Evolutionary conservation across 2,113 vertebrate species (phyloP), one percentile per base, ranked within the genome.

Genomic region (Peromyscus californicus): DNA sequence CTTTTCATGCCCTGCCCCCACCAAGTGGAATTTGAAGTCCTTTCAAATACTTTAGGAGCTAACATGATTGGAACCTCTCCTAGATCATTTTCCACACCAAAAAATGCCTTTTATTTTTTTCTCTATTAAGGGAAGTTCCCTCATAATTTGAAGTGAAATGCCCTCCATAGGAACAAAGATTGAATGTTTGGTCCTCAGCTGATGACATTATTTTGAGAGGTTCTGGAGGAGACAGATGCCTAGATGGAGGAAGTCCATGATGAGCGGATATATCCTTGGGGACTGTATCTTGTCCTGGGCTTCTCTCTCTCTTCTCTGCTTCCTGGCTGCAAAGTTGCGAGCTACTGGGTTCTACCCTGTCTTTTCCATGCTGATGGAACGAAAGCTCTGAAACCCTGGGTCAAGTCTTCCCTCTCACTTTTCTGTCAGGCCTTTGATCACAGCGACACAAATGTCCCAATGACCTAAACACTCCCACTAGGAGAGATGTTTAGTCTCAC

Each of bases 11-110:
- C 19, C 65, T 15, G 13, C 31, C 3, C 33, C 51, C 42, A 4
- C 24, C 57, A 42, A 84, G 57, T 22, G 72, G 33, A 26, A 57
- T 5, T 29, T 29, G n/a, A 57, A 39, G 72, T 74, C 26, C 61
- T 17, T 59, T 59, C 65, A n/a, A 0, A 13, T 67, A 39, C 45
- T 51, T 31, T 0, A 21, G 5, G 42, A 26, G 7, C 51, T 9
- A 8, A 57, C 21, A 11, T 8, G 3, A 11, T 26, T 0, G 13
- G 36, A 54, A 22, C 63, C 5, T 65, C 51, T 48, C 22, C 48
- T 29, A 2, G 31, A n/a, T 29, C 67, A 31, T 39, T 31, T 70
- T 61, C 65, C 13, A 61, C 24, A 63, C 31, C 36, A 7, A 70
- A 82, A 82, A 29, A 0, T 1, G 11, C 42, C 75, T 45, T 57